Conservation (phyloP, 1,140 invertebrate genomes). For the Drosophila virilis region DNA sequence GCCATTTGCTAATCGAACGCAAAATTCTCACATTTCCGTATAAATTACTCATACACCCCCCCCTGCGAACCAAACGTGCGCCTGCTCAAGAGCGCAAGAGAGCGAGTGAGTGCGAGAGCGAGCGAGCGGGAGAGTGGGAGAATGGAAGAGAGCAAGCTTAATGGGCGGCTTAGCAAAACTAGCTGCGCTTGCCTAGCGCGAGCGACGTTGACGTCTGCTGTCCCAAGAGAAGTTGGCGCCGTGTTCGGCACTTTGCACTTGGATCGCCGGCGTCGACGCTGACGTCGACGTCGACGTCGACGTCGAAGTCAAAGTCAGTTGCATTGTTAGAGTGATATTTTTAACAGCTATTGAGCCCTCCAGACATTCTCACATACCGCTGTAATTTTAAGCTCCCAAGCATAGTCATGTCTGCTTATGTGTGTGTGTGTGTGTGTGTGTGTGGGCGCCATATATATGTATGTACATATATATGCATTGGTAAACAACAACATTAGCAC, state of each 20-base stretch:
- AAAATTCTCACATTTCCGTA: slow-evolving; percentile 60
- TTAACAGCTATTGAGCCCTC: slow-evolving; percentile 48
- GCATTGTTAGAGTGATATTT: slow-evolving; percentile 55
- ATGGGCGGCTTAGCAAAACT: background rate
- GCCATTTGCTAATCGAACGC: slow-evolving; percentile 61
- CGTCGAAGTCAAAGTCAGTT: background rate
- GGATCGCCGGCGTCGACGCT: slow-evolving; percentile 1
- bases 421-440: slow-evolving; percentile 9
- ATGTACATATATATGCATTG: slow-evolving; percentile 2
- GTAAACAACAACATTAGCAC: slow-evolving; percentile 14
- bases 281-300: background rate
- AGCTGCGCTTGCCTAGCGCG: background rate
- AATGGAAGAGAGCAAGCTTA: background rate
- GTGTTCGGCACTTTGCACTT: slow-evolving; percentile 16
- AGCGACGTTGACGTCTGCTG: background rate
- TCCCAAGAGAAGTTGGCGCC: slow-evolving; percentile 15
- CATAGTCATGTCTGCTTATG: slow-evolving; percentile 3
- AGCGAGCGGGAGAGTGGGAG: background rate
- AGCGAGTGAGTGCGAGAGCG: background rate
- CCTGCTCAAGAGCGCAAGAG: background rate
- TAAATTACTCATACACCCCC: slow-evolving; percentile 54
- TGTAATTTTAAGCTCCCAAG: slow-evolving; percentile 9
- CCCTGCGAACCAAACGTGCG: background rate
- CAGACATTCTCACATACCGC: slow-evolving; percentile 45
- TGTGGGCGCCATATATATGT: slow-evolving; percentile 16